Conservation (phyloP, 2,797 vertebrate species). For the Hypotaenidia philippensis region DNA sequence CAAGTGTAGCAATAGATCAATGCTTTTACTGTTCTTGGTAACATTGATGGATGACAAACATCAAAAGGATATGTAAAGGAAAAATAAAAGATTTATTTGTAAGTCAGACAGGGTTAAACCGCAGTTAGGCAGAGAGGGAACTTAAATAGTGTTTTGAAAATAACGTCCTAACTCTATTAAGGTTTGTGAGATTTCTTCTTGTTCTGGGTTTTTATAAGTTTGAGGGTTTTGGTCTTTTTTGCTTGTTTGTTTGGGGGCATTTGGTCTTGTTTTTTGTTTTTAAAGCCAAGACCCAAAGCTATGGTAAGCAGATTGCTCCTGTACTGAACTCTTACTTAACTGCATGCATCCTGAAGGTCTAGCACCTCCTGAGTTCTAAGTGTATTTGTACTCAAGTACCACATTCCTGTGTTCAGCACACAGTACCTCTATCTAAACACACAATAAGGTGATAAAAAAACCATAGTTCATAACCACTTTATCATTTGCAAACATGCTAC, state of each 20-base stretch:
- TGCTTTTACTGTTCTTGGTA: constrained; percentile 57
- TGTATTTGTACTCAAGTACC: neutral
- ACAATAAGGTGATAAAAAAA: neutral
- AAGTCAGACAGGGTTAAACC: constrained; percentile 52
- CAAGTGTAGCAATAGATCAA: constrained; percentile 61
- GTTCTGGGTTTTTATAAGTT: neutral
- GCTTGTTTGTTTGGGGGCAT: neutral
- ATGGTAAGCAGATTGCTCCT: neutral
- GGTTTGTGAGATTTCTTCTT: neutral
- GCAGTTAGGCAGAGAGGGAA: neutral
- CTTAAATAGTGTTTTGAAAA: neutral
- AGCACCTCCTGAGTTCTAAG: neutral
- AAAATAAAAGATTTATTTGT: constrained; percentile 51
- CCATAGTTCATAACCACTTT: neutral
- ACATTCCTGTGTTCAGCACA: neutral
- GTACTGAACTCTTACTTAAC: neutral
- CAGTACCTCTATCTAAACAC: neutral
- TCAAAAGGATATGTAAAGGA: constrained; percentile 51
- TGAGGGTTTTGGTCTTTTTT: neutral
- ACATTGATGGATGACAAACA: constrained; percentile 48
- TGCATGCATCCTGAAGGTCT: neutral
- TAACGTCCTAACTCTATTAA: neutral
- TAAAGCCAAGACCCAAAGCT: neutral
- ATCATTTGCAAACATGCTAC: neutral
- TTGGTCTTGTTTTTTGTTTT: neutral